phyloP scores from a whole-genome alignment of 2,888 invertebrate species.

The Sipunculus nudus region DNA sequence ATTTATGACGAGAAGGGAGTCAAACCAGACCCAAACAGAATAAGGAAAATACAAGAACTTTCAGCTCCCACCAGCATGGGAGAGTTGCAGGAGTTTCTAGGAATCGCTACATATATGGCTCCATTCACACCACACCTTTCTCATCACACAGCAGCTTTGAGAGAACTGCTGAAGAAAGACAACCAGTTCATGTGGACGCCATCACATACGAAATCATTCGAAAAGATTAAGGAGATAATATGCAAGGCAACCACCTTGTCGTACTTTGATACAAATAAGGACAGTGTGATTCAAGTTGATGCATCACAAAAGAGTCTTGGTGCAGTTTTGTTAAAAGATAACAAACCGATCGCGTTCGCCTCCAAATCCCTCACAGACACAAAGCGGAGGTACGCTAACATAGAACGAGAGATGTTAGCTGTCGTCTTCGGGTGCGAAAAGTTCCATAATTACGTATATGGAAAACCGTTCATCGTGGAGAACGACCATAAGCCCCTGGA shows the following conservation, averaged over 20 bases:
- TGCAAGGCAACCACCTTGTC: no score
- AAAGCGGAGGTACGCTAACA: slow-evolving; percentile 39
- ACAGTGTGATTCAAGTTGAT: slow-evolving; percentile 14
- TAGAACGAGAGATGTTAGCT: slow-evolving; percentile 36
- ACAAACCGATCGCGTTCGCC: slow-evolving; percentile 17
- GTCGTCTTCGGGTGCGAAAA: slow-evolving; percentile 33
- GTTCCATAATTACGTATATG: slow-evolving; percentile 40
- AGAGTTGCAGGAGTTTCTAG: slow-evolving; percentile 29
- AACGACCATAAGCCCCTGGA: slow-evolving; percentile 40
- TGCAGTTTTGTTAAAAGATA: slow-evolving; percentile 22
- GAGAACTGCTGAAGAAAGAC: slow-evolving; percentile 25
- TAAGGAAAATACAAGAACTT: slow-evolving; percentile 20
- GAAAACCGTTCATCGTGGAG: slow-evolving; percentile 27
- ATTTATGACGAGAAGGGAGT: slow-evolving; percentile 21
- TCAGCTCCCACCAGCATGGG: slow-evolving; percentile 12
- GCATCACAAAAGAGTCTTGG: slow-evolving; percentile 25
- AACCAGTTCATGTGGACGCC: no score
- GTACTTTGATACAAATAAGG: slow-evolving; percentile 13
- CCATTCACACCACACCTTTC: slow-evolving; percentile 23
- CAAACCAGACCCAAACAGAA: slow-evolving; percentile 27
- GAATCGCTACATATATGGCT: slow-evolving; percentile 25
- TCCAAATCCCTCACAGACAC: slow-evolving; percentile 30
- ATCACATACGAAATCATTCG: no score
- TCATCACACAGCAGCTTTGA: slow-evolving; percentile 16
- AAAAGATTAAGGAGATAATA: no score